These are phyloP conservation scores for Cuculus canorus DNA, from an alignment of 2,797 vertebrate genomes.

Conservation along the genomic window DNA sequence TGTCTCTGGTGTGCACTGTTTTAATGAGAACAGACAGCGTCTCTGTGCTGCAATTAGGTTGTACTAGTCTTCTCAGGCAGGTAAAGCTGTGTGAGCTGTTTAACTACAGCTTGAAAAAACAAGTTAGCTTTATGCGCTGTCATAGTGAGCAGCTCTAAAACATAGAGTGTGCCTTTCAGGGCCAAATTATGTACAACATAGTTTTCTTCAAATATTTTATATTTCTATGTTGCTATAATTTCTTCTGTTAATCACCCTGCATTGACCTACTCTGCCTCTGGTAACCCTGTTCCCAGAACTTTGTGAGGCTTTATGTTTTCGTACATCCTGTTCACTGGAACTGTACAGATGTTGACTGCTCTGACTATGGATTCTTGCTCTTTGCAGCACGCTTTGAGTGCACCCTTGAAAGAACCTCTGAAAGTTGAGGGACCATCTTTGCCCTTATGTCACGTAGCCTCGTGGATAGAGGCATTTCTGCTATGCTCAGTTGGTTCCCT, in stretches of 20 bases:
- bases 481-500: background rate
- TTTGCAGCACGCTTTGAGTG: background rate
- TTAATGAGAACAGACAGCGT: background rate
- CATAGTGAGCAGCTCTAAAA: too few relatives aligned
- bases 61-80: background rate
- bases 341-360: background rate
- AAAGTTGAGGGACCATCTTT: background rate
- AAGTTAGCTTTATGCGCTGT: too few relatives aligned
- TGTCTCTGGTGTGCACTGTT: background rate
- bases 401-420: background rate
- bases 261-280: too few relatives aligned
- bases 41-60: background rate
- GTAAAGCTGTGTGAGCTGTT: too few relatives aligned
- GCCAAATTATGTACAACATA: too few relatives aligned
- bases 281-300: too few relatives aligned
- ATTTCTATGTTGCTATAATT: too few relatives aligned
- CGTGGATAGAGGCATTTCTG: background rate
- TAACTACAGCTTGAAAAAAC: too few relatives aligned
- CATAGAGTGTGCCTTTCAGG: too few relatives aligned
- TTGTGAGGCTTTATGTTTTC: background rate
- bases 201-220: too few relatives aligned
- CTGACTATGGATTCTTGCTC: background rate
- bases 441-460: background rate
- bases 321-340: background rate
- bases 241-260: too few relatives aligned